Percentiles rank a stretch among this genome's conserved stretches.
These are phyloP conservation scores for Camponotus fellah DNA, from an alignment of 2,888 invertebrate species.

Conservation along the genomic window DNA sequence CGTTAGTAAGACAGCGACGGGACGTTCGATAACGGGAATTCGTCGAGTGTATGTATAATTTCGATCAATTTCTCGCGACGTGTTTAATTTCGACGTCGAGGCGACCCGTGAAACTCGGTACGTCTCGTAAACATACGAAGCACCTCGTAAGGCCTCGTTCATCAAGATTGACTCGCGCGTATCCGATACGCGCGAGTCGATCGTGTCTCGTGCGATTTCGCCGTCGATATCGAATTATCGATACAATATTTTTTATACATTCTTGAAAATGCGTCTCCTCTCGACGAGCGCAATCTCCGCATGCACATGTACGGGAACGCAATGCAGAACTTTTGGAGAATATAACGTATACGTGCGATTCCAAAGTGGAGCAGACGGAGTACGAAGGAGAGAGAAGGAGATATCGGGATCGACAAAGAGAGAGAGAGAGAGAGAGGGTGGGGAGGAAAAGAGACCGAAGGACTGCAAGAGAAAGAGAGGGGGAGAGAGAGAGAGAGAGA, in stretches of 20 bases:
- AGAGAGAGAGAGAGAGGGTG: not conserved
- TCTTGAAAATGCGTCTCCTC: constrained; percentile 1
- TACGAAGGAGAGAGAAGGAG: not conserved
- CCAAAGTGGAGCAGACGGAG: constrained; percentile 28
- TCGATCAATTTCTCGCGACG: not conserved
- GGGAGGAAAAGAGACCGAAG: not conserved
- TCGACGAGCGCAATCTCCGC: not conserved
- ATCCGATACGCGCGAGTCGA: no score
- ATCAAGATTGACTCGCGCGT: not conserved
- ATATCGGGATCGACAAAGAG: not conserved
- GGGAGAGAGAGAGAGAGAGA: not conserved
- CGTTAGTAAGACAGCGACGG: not conserved
- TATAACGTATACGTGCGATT: constrained; percentile 32
- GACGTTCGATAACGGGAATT: not conserved
- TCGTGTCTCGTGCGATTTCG: not conserved
- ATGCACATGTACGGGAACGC: constrained; percentile 29
- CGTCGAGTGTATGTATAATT: not conserved
- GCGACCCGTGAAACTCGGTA: not conserved
- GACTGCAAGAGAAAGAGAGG: not conserved
- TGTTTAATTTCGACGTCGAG: not conserved
- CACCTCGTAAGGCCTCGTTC: not conserved
- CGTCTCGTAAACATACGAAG: not conserved
- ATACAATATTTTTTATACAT: constrained; percentile 17
- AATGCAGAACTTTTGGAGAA: constrained; percentile 50
- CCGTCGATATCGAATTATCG: not conserved